phyloP scores from a whole-genome alignment of 2,797 vertebrate species.

The Sebastolobus alascanus region DNA sequence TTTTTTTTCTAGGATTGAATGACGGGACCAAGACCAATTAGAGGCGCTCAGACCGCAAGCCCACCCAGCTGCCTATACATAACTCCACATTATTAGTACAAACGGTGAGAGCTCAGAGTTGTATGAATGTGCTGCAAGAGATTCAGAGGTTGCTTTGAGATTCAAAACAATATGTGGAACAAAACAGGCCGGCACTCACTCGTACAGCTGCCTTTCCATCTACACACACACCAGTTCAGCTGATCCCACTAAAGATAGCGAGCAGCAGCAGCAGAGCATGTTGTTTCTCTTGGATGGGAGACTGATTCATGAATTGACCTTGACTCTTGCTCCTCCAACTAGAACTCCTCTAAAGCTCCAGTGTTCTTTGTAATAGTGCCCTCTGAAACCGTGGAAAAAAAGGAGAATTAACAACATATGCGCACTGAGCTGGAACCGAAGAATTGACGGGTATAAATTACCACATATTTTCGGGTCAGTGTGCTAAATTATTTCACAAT shows the following conservation, averaged over 20 bases:
- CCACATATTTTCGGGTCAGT: neutral
- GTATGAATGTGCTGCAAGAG: slow-evolving; percentile 5
- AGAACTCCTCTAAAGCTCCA: slow-evolving; percentile 45
- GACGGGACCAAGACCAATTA: slow-evolving; percentile 32
- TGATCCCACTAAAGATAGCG: slow-evolving; percentile 69
- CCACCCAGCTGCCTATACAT: slow-evolving; percentile 16
- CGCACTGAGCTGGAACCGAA: neutral
- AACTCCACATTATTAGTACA: slow-evolving; percentile 13
- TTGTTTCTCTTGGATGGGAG: slow-evolving; percentile 70
- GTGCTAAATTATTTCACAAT: neutral
- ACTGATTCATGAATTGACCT: slow-evolving; percentile 75
- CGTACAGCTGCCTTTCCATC: slow-evolving; percentile 19
- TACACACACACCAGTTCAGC: slow-evolving; percentile 29
- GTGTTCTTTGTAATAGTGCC: slow-evolving; percentile 18
- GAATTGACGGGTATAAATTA: neutral
- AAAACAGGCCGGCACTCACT: slow-evolving; percentile 16
- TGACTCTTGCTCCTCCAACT: slow-evolving; percentile 54
- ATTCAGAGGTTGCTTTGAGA: slow-evolving; percentile 13
- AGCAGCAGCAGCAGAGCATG: slow-evolving; percentile 44
- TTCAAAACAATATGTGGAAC: slow-evolving; percentile 14
- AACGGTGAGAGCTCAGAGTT: slow-evolving; percentile 1
- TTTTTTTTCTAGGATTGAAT: slow-evolving; percentile 12
- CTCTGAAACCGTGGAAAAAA: slow-evolving; percentile 1
- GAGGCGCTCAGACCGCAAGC: slow-evolving; percentile 27
- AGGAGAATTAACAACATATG: slow-evolving; percentile 36